A percentile compares a stretch with the other conserved stretches of the same genome.
These are phyloP conservation scores for Zootermopsis nevadensis DNA, from an alignment of 2,888 invertebrate species.

Conservation along the genomic window DNA sequence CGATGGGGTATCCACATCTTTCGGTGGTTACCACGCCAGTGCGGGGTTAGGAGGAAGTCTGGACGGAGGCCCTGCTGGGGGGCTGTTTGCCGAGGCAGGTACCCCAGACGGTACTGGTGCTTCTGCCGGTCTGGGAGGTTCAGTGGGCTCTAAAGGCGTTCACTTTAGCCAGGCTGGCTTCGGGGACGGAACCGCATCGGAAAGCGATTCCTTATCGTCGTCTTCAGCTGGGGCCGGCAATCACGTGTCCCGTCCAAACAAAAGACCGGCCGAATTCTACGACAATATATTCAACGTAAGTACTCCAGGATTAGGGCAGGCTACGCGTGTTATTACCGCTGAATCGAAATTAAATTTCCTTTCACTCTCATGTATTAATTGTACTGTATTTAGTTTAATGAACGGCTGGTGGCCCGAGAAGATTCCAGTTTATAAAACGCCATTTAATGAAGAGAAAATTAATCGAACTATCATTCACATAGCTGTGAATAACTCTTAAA, in stretches of 20 bases:
- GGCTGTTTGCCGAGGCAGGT: conserved; percentile 38
- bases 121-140: conserved; percentile 27
- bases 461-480: too few relatives aligned
- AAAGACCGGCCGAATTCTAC: not conserved
- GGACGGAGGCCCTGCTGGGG: conserved; percentile 20
- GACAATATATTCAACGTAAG: conserved; percentile 21
- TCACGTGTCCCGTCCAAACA: not conserved
- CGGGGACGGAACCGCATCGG: not conserved
- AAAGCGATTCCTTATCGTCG: not conserved
- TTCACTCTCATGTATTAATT: too few relatives aligned
- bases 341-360: too few relatives aligned
- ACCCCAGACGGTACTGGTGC: conserved; percentile 27
- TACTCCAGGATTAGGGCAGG: too few relatives aligned
- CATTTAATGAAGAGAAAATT: too few relatives aligned
- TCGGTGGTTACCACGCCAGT: conserved; percentile 29
- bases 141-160: not conserved
- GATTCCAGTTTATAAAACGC: too few relatives aligned
- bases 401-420: too few relatives aligned
- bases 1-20: conserved; percentile 32
- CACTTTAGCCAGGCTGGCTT: not conserved
- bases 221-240: not conserved
- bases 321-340: too few relatives aligned
- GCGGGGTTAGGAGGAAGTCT: conserved; percentile 28
- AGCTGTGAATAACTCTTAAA: too few relatives aligned
- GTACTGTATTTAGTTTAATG: too few relatives aligned